Conservation (phyloP, 2,888 invertebrate genomes). For the Trilocha varians region DNA sequence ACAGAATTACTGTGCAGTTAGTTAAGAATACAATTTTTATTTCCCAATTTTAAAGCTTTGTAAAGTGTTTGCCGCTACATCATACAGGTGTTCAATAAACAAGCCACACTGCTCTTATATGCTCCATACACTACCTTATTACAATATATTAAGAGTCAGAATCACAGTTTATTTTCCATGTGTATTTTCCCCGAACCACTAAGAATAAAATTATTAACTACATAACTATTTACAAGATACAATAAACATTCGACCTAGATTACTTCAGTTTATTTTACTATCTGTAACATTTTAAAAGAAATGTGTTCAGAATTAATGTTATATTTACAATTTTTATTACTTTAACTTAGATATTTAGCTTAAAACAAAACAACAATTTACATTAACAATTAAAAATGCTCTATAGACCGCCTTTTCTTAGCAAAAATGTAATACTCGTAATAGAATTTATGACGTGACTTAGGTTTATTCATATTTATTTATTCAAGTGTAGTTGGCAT, state of each 20-base stretch:
- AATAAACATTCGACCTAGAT: constrained; percentile 61
- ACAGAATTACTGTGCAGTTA: no score
- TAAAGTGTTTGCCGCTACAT: constrained; percentile 20
- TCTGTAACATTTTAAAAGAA: constrained; percentile 62
- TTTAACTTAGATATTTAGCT: constrained; percentile 63
- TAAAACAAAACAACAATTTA: constrained; percentile 74
- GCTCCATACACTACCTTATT: constrained; percentile 61
- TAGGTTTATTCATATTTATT: constrained; percentile 51
- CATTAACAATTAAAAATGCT: constrained; percentile 72
- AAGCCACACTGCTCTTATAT: constrained; percentile 38
- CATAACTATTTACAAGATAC: constrained; percentile 49
- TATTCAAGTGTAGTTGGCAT: constrained; percentile 68
- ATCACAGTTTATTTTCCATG: constrained; percentile 74
- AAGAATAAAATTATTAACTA: constrained; percentile 43
- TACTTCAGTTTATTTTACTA: constrained; percentile 60
- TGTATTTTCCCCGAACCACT: constrained; percentile 56
- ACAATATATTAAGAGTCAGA: constrained; percentile 71
- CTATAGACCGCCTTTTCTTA: constrained; percentile 65
- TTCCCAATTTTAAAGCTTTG: no score
- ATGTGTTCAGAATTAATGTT: constrained; percentile 62
- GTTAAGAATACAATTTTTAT: neutral
- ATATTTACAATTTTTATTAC: constrained; percentile 69
- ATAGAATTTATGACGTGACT: constrained; percentile 63
- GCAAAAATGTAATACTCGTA: constrained; percentile 65
- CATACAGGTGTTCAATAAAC: constrained; percentile 14